These are phyloP conservation scores for Ellobius talpinus DNA, from an alignment of 2,113 vertebrate species.

Conservation along the genomic window DNA sequence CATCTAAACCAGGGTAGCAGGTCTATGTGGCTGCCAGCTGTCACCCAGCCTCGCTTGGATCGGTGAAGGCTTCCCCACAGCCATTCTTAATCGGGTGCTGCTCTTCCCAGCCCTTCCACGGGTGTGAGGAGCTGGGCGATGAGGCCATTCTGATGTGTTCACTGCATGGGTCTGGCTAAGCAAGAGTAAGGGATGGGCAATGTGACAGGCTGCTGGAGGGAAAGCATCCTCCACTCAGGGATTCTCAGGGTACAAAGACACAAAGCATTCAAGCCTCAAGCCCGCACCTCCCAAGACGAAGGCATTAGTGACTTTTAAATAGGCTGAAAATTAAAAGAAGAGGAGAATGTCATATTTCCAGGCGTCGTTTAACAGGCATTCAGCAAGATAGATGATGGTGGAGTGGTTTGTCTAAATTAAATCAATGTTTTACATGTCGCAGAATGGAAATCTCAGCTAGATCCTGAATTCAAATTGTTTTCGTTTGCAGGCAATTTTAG, in stretches of 20 bases:
- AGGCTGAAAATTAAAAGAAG: constrained; percentile 41
- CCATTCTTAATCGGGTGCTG: not conserved
- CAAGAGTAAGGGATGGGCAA: not conserved
- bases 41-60: not conserved
- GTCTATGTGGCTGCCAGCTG: not conserved
- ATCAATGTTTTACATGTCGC: constrained; percentile 33
- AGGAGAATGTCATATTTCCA: not conserved
- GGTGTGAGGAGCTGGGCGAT: not conserved
- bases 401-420: constrained; percentile 73
- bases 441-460: constrained; percentile 63
- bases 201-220: not conserved
- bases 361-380: constrained; percentile 40
- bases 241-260: not conserved
- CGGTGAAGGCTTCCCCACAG: not conserved
- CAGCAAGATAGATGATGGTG: not conserved
- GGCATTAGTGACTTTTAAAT: constrained; percentile 47
- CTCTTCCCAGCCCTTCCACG: not conserved
- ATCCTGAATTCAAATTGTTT: constrained; percentile 66
- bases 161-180: accelerated
- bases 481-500: constrained; percentile 55
- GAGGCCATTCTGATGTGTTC: not conserved
- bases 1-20: constrained; percentile 10
- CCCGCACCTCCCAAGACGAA: constrained; percentile 21
- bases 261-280: not conserved
- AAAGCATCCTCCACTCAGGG: not conserved